phyloP scores from a whole-genome alignment of 2,797 vertebrate species.

The Acrossocheilus fasciatus region DNA sequence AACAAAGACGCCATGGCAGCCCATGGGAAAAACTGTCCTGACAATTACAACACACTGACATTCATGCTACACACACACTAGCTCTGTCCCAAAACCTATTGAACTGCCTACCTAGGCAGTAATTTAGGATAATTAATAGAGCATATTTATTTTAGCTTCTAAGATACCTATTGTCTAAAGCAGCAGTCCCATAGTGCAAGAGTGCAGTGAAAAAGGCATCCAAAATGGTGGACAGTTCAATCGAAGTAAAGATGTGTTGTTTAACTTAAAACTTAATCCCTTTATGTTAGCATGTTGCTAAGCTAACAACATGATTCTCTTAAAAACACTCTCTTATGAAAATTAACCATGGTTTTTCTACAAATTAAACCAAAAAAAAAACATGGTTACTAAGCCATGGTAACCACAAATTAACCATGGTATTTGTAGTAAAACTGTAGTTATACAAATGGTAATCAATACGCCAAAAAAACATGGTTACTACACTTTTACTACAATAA shows the following conservation, averaged over 20 bases:
- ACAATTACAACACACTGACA: constrained; percentile 25
- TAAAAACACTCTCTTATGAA: no score
- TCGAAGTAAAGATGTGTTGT: neutral
- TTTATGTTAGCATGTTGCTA: neutral
- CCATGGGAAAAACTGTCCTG: constrained; percentile 41
- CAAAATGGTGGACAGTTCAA: neutral
- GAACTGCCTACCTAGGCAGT: neutral
- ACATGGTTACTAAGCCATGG: no score
- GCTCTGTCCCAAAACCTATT: neutral
- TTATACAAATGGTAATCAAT: no score
- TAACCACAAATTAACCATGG: no score
- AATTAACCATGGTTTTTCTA: no score
- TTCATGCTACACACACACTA: neutral
- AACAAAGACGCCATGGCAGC: constrained; percentile 46
- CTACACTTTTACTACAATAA: no score
- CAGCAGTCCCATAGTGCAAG: neutral
- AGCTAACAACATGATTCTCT: neutral
- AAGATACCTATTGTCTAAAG: neutral
- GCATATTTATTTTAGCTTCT: neutral
- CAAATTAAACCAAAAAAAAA: no score
- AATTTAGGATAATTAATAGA: neutral
- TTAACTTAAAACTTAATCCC: neutral
- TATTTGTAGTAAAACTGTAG: no score
- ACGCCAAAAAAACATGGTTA: no score
- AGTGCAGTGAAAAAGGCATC: neutral